These are phyloP conservation scores for Yponomeuta malinellus DNA, from an alignment of 2,888 invertebrate species.

Conservation along the genomic window DNA sequence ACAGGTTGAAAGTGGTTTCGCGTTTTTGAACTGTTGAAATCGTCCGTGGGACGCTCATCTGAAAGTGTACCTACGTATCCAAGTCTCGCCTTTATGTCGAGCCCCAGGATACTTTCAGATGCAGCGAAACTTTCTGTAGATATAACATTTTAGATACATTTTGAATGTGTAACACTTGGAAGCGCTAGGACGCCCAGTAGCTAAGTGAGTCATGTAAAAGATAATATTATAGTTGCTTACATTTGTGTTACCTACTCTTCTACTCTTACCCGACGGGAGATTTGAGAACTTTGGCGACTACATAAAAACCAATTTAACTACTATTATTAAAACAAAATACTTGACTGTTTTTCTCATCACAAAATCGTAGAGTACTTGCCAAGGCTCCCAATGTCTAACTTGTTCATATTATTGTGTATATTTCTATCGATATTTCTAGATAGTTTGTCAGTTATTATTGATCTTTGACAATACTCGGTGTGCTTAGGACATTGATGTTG, in stretches of 20 bases:
- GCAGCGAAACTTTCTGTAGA: neutral
- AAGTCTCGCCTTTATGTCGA: no score
- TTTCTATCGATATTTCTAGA: neutral
- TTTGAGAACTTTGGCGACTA: neutral
- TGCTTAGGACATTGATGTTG: neutral
- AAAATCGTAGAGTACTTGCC: neutral
- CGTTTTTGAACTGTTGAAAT: no score
- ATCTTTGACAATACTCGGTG: neutral
- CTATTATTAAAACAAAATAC: no score
- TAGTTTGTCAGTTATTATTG: neutral
- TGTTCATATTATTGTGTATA: neutral
- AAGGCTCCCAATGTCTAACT: neutral
- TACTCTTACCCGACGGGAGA: neutral
- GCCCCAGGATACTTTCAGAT: neutral
- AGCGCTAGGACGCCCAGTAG: neutral
- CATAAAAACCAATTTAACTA: no score
- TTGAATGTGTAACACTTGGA: neutral
- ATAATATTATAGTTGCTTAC: neutral
- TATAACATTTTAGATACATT: conserved; percentile 3
- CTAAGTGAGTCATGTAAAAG: neutral
- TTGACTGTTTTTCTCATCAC: no score
- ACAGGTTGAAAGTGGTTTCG: no score
- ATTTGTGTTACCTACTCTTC: neutral
- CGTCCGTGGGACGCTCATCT: no score
- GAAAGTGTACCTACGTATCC: no score